phyloP scores from a whole-genome alignment of 2,113 vertebrate species.

The Solenodon paradoxus region DNA sequence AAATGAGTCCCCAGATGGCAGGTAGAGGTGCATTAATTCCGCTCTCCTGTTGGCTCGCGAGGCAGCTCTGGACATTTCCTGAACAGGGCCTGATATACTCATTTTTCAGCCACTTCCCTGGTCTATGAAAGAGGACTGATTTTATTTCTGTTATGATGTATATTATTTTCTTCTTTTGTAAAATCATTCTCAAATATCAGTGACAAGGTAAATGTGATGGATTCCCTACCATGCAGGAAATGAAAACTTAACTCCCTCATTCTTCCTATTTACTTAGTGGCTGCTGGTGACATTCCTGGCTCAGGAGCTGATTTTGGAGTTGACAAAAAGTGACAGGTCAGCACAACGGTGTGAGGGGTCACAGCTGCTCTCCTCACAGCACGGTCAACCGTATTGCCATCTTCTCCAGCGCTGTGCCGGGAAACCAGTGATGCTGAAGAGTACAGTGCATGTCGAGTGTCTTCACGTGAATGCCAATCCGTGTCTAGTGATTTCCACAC shows the following conservation, averaged over 20 bases:
- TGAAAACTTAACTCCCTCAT: not conserved
- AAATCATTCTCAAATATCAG: too few species aligned
- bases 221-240: not conserved
- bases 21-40: too few species aligned
- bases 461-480: not conserved
- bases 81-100: too few species aligned
- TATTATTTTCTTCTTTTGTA: too few species aligned
- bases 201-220: not conserved
- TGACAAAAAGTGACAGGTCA: not conserved
- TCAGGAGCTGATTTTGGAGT: slow-evolving; percentile 4
- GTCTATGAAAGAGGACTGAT: not conserved
- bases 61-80: too few species aligned
- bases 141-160: not conserved
- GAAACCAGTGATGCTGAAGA: not conserved
- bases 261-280: not conserved
- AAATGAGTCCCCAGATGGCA: too few species aligned
- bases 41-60: too few species aligned
- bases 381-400: rapidly evolving
- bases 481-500: not conserved
- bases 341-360: not conserved
- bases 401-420: not conserved
- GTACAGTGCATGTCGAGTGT: not conserved
- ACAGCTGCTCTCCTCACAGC: not conserved
- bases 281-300: not conserved
- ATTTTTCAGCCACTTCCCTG: too few species aligned